phyloP scores from a whole-genome alignment of 2,888 invertebrate genomes.

The Tridacna gigas region DNA sequence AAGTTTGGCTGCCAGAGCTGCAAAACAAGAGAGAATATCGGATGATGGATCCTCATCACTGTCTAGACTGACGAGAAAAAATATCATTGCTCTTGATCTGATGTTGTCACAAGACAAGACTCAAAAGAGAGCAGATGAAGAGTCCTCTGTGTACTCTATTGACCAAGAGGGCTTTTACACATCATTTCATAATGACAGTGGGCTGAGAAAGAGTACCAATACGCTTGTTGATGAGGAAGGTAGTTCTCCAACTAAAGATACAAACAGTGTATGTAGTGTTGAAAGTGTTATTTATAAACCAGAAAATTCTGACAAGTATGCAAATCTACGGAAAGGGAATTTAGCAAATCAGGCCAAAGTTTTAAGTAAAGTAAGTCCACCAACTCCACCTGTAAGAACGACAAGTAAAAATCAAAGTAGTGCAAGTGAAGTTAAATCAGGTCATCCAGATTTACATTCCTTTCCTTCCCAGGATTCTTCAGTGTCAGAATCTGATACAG shows the following conservation, averaged over 20 bases:
- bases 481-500: constrained; percentile 74
- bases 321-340: constrained; percentile 63
- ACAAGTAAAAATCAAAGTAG: constrained; percentile 36
- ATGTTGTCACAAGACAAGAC: constrained; percentile 68
- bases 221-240: constrained; percentile 71
- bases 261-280: constrained; percentile 72
- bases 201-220: constrained; percentile 86
- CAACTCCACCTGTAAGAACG: constrained; percentile 68
- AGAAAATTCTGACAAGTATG: constrained; percentile 60
- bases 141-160: constrained; percentile 94
- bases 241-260: constrained; percentile 71
- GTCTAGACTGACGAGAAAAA: constrained; percentile 75
- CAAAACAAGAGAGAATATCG: constrained; percentile 71
- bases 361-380: constrained; percentile 69
- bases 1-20: constrained; percentile 75
- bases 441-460: constrained; percentile 55
- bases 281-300: constrained; percentile 76
- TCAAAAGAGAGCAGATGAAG: constrained; percentile 74
- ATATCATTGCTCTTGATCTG: constrained; percentile 77
- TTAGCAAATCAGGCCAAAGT: constrained; percentile 52
- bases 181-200: constrained; percentile 98
- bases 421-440: constrained; percentile 22
- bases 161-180: constrained; percentile 99
- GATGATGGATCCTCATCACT: constrained; percentile 70
- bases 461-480: constrained; percentile 65